Evolutionary conservation across 2,888 invertebrate genomes (phyloP), one percentile per base, ranked within the genome.

Genomic region (Saturnia pavonia): DNA sequence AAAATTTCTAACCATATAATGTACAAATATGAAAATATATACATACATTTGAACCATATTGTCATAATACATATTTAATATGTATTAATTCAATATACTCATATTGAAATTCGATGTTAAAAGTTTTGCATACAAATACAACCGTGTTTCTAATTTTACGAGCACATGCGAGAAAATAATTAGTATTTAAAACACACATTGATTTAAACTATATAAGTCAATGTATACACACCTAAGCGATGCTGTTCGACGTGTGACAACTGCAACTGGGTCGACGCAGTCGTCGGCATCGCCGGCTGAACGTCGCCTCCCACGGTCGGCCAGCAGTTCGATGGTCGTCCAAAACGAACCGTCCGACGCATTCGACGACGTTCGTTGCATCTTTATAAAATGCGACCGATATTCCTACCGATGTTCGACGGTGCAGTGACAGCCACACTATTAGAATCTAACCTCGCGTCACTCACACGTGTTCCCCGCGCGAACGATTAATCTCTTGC

Each of bases 281-380:
- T 91, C 92, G 51, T 92, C 94, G 63, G 82, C 82, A 76, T 94
- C 94, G 42, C 88, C 87, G n/a, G 91, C 88, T 6, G 94, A 93
- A 57, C 92, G 86, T 70, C 94, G 89, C 72, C 94, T 87, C 66
- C 94, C 95, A 12, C 92, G 90, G 48, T 91, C 95, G 22, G 95
- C 94, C 25, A 96, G 89, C 54, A 95, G 89, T 73, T 95, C 95
- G 73, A 96, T 94, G n/a, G 95, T 95, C 68, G 95, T 94, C 95
- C 96, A 95, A 82, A 96, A 95, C 60, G 91, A 88, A 68, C 94
- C 91, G 72, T 92, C 94, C 12, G 93, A 91, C 51, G 94, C 85
- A 78, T 85, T 91, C 68, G 94, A 94, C 69, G 89, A 84, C 57
- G 87, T 82, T 68, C 92, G 88, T 79, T 92, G 89, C 94, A 94